Evolutionary conservation across 2,888 invertebrate species (phyloP).

Genomic region (Eugnorisma glareosa): DNA sequence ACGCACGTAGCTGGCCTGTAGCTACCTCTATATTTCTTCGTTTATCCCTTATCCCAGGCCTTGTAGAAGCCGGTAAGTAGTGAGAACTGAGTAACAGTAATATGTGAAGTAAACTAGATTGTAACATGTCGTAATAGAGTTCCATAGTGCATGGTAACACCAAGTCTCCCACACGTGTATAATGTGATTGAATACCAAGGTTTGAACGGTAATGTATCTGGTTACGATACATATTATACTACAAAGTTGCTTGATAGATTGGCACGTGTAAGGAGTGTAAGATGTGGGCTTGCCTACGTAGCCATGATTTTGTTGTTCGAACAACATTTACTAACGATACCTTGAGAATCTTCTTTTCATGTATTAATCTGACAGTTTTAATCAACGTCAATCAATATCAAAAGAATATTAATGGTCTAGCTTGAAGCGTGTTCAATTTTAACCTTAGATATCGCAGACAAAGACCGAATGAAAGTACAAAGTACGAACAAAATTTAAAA

Average conservation of each 20-base stretch:
- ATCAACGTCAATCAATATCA: slow-evolving; percentile 27
- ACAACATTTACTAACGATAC: slow-evolving; percentile 3
- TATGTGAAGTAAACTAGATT: slow-evolving; percentile 24
- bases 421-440: slow-evolving; percentile 1
- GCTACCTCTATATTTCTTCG: slow-evolving; percentile 46
- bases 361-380: slow-evolving; percentile 24
- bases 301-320: slow-evolving; percentile 8
- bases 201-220: slow-evolving; percentile 45
- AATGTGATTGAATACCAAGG: slow-evolving; percentile 47
- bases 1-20: slow-evolving; percentile 55
- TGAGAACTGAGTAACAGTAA: slow-evolving; percentile 32
- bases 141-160: slow-evolving; percentile 4
- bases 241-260: slow-evolving; percentile 50
- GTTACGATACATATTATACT: slow-evolving; percentile 30
- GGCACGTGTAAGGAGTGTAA: slow-evolving; percentile 33
- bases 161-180: slow-evolving; percentile 19
- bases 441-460: slow-evolving; percentile 26
- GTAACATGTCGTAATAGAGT: slow-evolving; percentile 3
- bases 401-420: slow-evolving; percentile 21
- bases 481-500: slow-evolving; percentile 22
- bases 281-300: slow-evolving; percentile 2
- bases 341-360: neutral
- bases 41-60: slow-evolving; percentile 42
- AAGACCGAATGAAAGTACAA: slow-evolving; percentile 11
- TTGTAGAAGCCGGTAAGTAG: slow-evolving; percentile 38